Base-by-base conservation (phyloP, 2,797 vertebrate species). In the Cercopithecus neglectus region DNA sequence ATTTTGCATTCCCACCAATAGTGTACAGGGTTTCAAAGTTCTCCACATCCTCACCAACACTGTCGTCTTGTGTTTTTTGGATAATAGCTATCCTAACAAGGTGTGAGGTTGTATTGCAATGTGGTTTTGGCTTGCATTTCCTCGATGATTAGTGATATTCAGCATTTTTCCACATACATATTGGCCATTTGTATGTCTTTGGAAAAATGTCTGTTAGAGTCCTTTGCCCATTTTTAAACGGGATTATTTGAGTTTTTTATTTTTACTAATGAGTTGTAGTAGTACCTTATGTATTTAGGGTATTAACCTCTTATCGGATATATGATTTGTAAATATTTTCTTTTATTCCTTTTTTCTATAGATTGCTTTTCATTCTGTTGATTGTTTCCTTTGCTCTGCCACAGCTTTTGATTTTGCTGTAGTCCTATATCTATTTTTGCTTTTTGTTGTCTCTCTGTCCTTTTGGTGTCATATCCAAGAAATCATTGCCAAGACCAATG, bases 81-180 rank as follows among this genome's bases (percentile, higher is more conserved):
- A 55, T 67, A 44, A 57, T n/a, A 53, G 14, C 46, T 19, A 81
- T 67, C 33, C 46, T 57, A 55, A 82, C 36, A 24, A 33, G 41
- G 41, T 48, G 46, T 46, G 44, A 75, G 30, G 46, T 76, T 2
- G 6, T 82, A 46, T 36, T 24, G n/a, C 24, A 44, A 64, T 46
- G 36, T 91, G 83, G 76, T 46, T 91, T 91, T 84, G 36, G 59
- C 21, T 95, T 91, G 26, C 33, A 64, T 64, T 88, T 95, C 76
- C 64, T 46, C 64, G 10, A 44, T 87, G 64, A 36, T 8, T 92
- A 75, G 48, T 44, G 83, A 46, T 46, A 2, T 64, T 92, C 19
- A 84, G 36, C 55, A 81, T 5, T 44, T 24, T 92, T 74, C 33
- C 76, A 55, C 44, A 19, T 64, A 39, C 44, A 44, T 80, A 9